These are phyloP conservation scores for Felis catus DNA, from an alignment of 2,113 vertebrate species.

Conservation along the genomic window F.catus_Fca126_mat1.0 CM031416.1:109988001-109988500, in stretches of 20 bases:
- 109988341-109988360: background rate
- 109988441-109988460: background rate
- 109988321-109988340: background rate
- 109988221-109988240: background rate
- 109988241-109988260: background rate
- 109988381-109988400: background rate
- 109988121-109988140: background rate
- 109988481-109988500: background rate
- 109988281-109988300: background rate
- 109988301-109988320: background rate
- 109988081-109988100: background rate
- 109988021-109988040: background rate
- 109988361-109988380: background rate
- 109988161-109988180: background rate
- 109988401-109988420: background rate
- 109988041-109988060: background rate
- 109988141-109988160: background rate
- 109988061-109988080: background rate
- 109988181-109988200: background rate
- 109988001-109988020: background rate
- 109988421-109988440: background rate
- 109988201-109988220: background rate
- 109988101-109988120: background rate
- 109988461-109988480: background rate
- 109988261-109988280: background rate